phyloP scores from a whole-genome alignment of 2,888 invertebrate species.

The Caenorhabditis virilis region DNA sequence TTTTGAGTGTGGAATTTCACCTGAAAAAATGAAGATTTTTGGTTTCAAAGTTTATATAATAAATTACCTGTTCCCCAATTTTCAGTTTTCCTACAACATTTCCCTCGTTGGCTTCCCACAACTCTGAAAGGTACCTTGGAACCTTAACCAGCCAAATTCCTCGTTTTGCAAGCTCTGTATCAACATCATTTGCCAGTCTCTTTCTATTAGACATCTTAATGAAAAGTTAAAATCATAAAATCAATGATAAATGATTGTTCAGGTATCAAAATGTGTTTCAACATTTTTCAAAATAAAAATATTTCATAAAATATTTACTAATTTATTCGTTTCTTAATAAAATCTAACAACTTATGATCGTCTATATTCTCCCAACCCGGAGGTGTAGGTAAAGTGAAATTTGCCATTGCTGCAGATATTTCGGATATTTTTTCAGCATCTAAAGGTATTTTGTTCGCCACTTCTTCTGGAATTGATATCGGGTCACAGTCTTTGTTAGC shows the following conservation, averaged over 20 bases:
- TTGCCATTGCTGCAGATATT: conserved; percentile 42
- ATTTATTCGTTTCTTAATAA: conserved; percentile 14
- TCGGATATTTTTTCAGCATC: not conserved
- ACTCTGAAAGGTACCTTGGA: conserved; percentile 57
- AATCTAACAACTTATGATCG: conserved; percentile 35
- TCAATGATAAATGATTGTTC: not conserved
- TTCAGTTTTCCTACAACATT: conserved; percentile 52
- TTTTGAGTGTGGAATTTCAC: conserved; percentile 17
- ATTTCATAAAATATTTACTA: conserved; percentile 4
- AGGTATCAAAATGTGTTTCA: conserved; percentile 1
- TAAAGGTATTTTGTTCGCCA: not conserved
- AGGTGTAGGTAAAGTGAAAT: conserved; percentile 39
- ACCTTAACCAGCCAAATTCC: conserved; percentile 68
- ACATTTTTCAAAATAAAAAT: not conserved
- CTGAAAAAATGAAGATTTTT: not conserved
- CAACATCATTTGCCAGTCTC: conserved; percentile 39
- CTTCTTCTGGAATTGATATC: not conserved
- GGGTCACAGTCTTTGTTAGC: too few relatives aligned
- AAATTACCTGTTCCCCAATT: conserved; percentile 15
- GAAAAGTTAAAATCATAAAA: conserved; percentile 8
- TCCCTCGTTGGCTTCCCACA: conserved; percentile 57
- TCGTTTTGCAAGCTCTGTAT: conserved; percentile 53
- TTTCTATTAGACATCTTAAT: conserved; percentile 5
- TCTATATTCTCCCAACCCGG: conserved; percentile 44
- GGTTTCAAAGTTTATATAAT: conserved; percentile 1